A percentile compares a stretch with the other conserved stretches of the same genome.
phyloP scores from a whole-genome alignment of 2,797 vertebrate genomes.

The Platyrinchus mystaceus region DNA sequence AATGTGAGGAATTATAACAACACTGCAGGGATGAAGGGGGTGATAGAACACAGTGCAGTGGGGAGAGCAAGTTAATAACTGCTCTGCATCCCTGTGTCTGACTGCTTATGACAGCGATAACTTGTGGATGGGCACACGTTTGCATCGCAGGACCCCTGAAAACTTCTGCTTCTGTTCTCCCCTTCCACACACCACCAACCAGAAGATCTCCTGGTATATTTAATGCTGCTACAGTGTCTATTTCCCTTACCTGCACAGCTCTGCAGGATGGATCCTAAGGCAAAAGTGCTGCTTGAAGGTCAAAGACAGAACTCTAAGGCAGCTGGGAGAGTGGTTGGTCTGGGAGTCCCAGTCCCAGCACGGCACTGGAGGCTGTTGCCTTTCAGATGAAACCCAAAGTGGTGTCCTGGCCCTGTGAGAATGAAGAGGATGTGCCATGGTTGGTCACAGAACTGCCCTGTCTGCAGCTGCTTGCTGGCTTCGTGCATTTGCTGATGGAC shows the following conservation, averaged over 20 bases:
- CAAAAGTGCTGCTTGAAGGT: neutral
- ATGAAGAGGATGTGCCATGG: neutral
- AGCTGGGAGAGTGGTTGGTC: neutral
- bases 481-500: neutral
- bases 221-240: neutral
- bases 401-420: neutral
- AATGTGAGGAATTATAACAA: conserved; percentile 18
- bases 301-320: neutral
- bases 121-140: neutral
- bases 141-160: neutral
- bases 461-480: neutral
- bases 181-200: neutral
- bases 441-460: neutral
- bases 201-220: neutral
- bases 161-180: neutral
- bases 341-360: neutral
- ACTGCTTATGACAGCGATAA: neutral
- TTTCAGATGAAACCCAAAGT: neutral
- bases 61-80: neutral
- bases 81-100: neutral
- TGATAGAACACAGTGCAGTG: neutral
- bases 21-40: neutral
- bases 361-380: neutral
- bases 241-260: neutral
- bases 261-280: neutral